phyloP scores from a whole-genome alignment of 2,797 vertebrate species.

The Enoplosus armatus region DNA sequence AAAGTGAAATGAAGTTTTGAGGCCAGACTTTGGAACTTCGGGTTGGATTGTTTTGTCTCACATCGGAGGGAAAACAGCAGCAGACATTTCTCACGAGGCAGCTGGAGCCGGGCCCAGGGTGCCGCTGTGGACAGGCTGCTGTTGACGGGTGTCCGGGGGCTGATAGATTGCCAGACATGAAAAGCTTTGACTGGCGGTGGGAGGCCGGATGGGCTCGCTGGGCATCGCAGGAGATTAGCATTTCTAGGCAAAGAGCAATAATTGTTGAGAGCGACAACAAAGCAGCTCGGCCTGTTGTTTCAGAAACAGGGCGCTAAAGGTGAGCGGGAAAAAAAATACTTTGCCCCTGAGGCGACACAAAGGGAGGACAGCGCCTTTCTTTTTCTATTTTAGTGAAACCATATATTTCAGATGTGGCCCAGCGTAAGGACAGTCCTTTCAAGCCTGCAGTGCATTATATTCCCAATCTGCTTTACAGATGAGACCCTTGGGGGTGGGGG shows the following conservation, averaged over 20 bases:
- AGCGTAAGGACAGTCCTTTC: constrained; percentile 26
- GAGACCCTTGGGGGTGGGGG: constrained; percentile 50
- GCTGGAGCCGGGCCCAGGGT: constrained; percentile 22
- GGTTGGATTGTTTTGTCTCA: constrained; percentile 13
- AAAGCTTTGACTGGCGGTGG: constrained; percentile 45
- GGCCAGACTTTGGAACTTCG: background rate
- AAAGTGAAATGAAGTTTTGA: background rate
- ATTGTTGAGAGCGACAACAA: constrained; percentile 38
- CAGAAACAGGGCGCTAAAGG: constrained; percentile 21
- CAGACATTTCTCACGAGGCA: constrained; percentile 36
- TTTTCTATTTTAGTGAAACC: constrained; percentile 26
- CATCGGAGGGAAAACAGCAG: constrained; percentile 27
- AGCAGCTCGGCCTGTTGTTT: constrained; percentile 45
- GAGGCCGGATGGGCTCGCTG: constrained; percentile 55
- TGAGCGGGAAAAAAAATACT: constrained; percentile 1
- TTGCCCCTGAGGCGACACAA: constrained; percentile 13
- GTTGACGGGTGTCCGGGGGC: constrained; percentile 52
- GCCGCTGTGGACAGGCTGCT: constrained; percentile 19
- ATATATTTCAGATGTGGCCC: constrained; percentile 25
- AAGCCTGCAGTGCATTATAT: constrained; percentile 43
- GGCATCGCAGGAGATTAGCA: constrained; percentile 57
- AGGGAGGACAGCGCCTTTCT: background rate
- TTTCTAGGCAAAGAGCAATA: constrained; percentile 50
- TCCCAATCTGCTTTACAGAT: constrained; percentile 77
- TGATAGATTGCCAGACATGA: constrained; percentile 66